Base-by-base conservation (phyloP, 1,140 invertebrate species). In the Ctenoplectra terminalis region DNA sequence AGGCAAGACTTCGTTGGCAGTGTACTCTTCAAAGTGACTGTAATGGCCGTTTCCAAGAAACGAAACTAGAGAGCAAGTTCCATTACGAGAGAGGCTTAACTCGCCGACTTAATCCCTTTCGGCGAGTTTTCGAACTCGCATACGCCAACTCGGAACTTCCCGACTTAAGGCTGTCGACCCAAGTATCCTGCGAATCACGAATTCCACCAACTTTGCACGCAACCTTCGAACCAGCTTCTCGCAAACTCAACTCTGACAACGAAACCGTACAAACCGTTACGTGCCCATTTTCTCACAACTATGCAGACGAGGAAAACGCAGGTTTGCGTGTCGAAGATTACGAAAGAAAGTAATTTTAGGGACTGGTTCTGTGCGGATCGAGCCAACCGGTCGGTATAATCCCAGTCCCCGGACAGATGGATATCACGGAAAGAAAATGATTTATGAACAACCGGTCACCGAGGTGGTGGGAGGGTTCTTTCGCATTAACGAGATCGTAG, bases 111-210 rank as follows among this genome's bases (percentile, higher is more conserved):
- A 85, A 86, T 86, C 84, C 83, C 84, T 77, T 86, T 78, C 67
- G 72, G 80, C 80, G 73, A 86, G 85, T 86, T 86, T 86, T 82
- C 84, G 29, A 86, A 86, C 85, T 86, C 73, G 84, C 76, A 72
- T 86, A 86, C 82, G 84, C 83, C 73, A 82, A 66, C 56, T 64
- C 64, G 63, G 66, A 86, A 86, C 60, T 86, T 82, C 26, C 61
- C 79, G 73, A 69, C 77, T 61, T 79, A 50, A 66, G 43, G 46
- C 71, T 64, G 64, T 67, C 66, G 83, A 40, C 74, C 83, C 67
- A 85, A 86, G 83, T 85, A 75, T 67, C 40, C 52, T 34, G 63
- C 76, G 75, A 85, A 74, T 85, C 83, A 74, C 76, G 82, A 84
- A 85, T 84, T 70, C 82, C 71, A 56, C 43, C 40, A 74, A 85